Evolutionary conservation across 2,888 invertebrate genomes (phyloP).

Genomic region (Carcina quercana): DNA sequence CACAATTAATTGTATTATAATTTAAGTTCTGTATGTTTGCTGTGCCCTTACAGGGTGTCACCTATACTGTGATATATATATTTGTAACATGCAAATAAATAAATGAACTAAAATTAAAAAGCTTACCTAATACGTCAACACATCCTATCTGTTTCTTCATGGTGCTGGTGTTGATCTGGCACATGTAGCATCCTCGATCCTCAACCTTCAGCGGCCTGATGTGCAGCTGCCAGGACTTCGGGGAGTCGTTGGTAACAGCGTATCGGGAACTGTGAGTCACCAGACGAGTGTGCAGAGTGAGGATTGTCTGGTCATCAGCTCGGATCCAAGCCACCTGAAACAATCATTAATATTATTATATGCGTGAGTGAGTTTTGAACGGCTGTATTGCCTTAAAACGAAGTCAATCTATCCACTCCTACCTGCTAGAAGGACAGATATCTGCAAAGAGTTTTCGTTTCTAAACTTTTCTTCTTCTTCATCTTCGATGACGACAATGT

Average conservation of each 20-base stretch:
- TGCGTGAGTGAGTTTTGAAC: background rate
- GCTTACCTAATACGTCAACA: constrained; percentile 86
- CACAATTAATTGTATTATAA: too few species aligned
- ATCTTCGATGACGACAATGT: too few species aligned
- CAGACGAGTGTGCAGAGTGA: constrained; percentile 82
- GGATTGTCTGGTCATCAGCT: constrained; percentile 83
- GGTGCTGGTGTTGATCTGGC: constrained; percentile 84
- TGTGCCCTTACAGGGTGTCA: too few species aligned
- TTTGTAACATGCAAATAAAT: constrained; percentile 5
- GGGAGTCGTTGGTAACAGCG: constrained; percentile 80
- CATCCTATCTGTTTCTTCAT: constrained; percentile 87
- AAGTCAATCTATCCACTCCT: too few species aligned
- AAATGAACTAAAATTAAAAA: too few species aligned
- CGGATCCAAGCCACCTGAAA: constrained; percentile 84
- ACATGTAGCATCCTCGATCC: constrained; percentile 87
- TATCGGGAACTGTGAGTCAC: constrained; percentile 84
- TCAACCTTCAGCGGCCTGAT: constrained; percentile 82
- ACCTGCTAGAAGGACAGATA: too few species aligned
- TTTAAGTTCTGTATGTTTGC: too few species aligned
- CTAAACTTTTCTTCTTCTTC: too few species aligned
- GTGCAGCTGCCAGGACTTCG: constrained; percentile 82
- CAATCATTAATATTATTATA: constrained; percentile 1
- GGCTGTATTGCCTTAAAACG: background rate
- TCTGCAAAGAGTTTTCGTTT: too few species aligned
- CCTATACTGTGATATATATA: too few species aligned